phyloP scores from a whole-genome alignment of 2,113 vertebrate genomes.

The Cephalopterus ornatus region DNA sequence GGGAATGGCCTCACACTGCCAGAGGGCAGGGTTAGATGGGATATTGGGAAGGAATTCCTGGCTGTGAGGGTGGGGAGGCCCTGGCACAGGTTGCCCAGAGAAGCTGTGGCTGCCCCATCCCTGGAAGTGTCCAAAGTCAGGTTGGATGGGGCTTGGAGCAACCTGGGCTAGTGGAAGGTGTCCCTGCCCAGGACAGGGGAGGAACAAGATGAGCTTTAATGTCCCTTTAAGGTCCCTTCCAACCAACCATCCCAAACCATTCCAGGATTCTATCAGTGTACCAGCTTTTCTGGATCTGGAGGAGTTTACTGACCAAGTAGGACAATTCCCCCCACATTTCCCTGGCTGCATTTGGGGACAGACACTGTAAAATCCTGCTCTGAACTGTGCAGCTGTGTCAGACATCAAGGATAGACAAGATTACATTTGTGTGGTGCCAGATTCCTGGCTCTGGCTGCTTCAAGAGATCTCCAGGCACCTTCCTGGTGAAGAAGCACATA shows the following conservation, averaged over 20 bases:
- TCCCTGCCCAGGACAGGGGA: neutral
- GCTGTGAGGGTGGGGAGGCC: neutral
- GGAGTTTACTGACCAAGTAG: neutral
- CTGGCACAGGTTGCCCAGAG: neutral
- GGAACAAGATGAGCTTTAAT: fast-evolving
- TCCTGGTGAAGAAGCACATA: neutral
- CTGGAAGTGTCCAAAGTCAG: neutral
- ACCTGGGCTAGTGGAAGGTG: neutral
- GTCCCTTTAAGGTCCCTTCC: neutral
- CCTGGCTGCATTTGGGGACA: neutral
- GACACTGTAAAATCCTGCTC: neutral
- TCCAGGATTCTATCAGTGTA: neutral
- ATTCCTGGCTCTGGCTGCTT: neutral
- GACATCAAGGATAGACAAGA: fast-evolving
- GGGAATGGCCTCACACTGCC: neutral
- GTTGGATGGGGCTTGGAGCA: neutral
- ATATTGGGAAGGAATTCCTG: neutral
- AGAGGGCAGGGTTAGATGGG: neutral
- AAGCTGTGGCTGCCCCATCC: neutral
- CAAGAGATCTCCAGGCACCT: neutral
- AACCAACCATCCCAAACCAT: neutral
- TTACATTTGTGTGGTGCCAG: neutral
- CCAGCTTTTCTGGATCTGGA: neutral
- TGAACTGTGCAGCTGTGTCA: neutral
- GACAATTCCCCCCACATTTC: neutral